Base-by-base conservation (phyloP, 2,113 vertebrate genomes). In the Corvus cornix region DNA sequence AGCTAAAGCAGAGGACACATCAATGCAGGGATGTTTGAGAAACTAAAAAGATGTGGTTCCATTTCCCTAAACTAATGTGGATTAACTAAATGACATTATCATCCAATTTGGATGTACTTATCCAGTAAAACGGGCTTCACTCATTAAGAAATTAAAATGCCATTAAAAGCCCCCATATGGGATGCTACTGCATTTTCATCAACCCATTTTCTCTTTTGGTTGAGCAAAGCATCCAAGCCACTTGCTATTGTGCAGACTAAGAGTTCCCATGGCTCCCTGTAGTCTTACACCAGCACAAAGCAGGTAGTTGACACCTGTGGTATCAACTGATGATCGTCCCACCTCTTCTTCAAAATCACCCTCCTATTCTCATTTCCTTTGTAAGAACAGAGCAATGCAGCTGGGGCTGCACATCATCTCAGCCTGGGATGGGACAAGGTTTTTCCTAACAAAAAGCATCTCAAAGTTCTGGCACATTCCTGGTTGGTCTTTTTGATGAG, bases 101-200 rank as follows among this genome's bases (percentile, higher is more conserved):
- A 93, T 86, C 59, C 63, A 43, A 70, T 93, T 81, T 96, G 95
- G 64, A 93, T 93, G 69, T 11, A 77, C 27, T 80, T 83, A 90
- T 13, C 85, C 74, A 86, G 91, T 84, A 86, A 90, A 96, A 97
- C 3, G 15, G 59, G 73, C 83, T 95, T 93, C 60, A 83, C 63
- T 59, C 76, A 86, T 55, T 48, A 77, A 80, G 63, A 92, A 87
- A 92, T 85, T 59, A 74, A 91, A 96, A 88, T 69, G 72, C 19
- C 19, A 51, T 72, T 95, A 72, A 75, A 59, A 44, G 15, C 6
- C 37, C 21, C 62, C 59, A 69, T 6, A 5, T 30, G 33, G 51
- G 73, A 74, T 58, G 44, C 22, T 39, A 23, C 55, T 58, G 30
- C 24, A 77, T 84, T 88, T 80, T 90, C 83, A 92, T 80, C 83